Evolutionary conservation across 1,140 invertebrate genomes (phyloP), one percentile per base, ranked within the genome.

Genomic region (Meloidogyne floridensis): DNA sequence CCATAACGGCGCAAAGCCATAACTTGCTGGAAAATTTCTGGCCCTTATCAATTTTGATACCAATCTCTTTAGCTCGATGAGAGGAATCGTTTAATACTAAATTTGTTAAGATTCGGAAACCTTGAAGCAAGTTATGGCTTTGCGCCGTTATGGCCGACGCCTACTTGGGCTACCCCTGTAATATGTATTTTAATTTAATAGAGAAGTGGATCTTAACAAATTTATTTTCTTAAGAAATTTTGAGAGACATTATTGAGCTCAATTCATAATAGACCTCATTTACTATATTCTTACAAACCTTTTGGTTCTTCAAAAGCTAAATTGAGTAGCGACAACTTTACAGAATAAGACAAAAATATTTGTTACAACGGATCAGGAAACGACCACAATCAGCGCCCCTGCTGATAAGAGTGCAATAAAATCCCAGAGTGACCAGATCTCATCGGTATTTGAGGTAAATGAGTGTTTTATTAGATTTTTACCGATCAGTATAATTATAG

Each of bases 381-480:
- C 43, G 32, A 47, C 51, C 15, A 54, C 75, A 69, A 77, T 8
- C 75, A 77, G 11, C 43, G 51, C 13, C 8, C 18, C 13, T 54
- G 11, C 51, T 69, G 75, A 56, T 56, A 42, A 69, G 6, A 77
- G 69, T 42, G 53, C 75, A 77, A 77, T 65, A 65, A 65, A 54
- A 77, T 65, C 53, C 20, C 32, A 56, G 51, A 77, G 56, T 13
- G 53, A 5, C 15, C 75, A 54, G 13, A 77, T 42, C 32, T 42
- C 43, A 42, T 32, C 32, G 1, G 0, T 7, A 15, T n/a, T 47
- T 15, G 15, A 76, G 43, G 75, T 59, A 54, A 15, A 54, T 59
- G 11, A 15, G 0, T 2, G 2, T 32, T 32, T 32, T 32, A 32
- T 32, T 32, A 32, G 1, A 32, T 32, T 32, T 32, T 47, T 0